These are phyloP conservation scores for Odontocerum albicorne DNA, from an alignment of 2,888 invertebrate species.

Conservation along the genomic window DNA sequence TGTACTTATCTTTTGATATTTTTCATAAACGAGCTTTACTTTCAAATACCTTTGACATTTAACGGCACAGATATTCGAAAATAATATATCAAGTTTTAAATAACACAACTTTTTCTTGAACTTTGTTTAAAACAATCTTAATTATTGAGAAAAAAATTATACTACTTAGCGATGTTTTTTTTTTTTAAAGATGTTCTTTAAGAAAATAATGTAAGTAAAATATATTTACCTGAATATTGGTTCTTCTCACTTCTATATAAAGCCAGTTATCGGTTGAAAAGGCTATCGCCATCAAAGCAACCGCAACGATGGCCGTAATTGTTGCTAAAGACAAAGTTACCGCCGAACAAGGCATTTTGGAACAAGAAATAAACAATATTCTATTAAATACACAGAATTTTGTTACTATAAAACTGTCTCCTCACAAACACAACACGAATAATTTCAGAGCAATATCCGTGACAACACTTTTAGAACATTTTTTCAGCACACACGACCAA, in stretches of 20 bases:
- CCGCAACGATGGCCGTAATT: constrained; percentile 92
- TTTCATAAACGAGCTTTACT: too few species aligned
- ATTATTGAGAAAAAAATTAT: not conserved
- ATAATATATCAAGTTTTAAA: too few species aligned
- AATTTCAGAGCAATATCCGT: constrained; percentile 13
- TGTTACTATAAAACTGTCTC: constrained; percentile 9
- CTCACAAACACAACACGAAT: constrained; percentile 23
- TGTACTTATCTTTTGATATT: too few species aligned
- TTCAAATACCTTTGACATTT: too few species aligned
- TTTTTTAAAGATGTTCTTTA: too few species aligned
- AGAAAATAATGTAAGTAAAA: too few species aligned
- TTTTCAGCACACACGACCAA: constrained; percentile 18
- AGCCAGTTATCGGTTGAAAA: constrained; percentile 98
- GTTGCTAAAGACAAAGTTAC: constrained; percentile 94
- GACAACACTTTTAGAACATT: constrained; percentile 29
- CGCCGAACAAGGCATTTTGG: constrained; percentile 86
- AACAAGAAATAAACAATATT: constrained; percentile 19
- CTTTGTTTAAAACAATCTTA: not conserved
- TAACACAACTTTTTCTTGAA: too few species aligned
- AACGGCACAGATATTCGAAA: too few species aligned
- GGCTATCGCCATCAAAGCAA: constrained; percentile 89
- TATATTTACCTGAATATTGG: constrained; percentile 76
- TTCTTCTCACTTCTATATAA: constrained; percentile 88
- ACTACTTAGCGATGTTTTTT: not conserved
- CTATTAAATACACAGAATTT: constrained; percentile 15